Percentiles rank a stretch among this genome's conserved stretches.
These are phyloP conservation scores for Polypterus bichir DNA, from an alignment of 2,113 vertebrate genomes.

Conservation along the genomic window DNA sequence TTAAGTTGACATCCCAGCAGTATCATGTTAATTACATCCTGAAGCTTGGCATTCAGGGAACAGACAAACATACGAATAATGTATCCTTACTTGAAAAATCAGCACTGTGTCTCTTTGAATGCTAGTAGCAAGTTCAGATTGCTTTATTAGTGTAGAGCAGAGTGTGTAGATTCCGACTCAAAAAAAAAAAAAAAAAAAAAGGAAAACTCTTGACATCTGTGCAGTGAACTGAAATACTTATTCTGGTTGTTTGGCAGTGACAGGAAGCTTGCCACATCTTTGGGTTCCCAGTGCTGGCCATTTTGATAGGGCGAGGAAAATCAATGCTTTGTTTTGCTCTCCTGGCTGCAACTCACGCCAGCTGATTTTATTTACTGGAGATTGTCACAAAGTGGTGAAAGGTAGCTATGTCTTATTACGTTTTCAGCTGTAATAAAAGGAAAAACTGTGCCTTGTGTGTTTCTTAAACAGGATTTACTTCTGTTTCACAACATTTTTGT, in stretches of 20 bases:
- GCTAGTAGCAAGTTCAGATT: too few species aligned
- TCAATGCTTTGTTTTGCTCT: background rate
- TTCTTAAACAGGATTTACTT: slow-evolving; percentile 13
- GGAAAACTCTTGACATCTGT: too few species aligned
- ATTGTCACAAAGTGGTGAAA: slow-evolving; percentile 3
- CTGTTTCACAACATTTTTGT: background rate
- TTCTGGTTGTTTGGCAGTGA: background rate
- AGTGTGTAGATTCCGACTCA: too few species aligned
- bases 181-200: too few species aligned
- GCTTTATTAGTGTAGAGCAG: too few species aligned
- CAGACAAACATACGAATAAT: too few species aligned
- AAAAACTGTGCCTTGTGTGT: background rate
- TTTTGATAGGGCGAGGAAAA: background rate
- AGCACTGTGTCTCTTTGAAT: too few species aligned
- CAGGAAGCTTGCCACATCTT: background rate
- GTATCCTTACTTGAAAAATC: too few species aligned
- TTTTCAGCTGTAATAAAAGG: background rate
- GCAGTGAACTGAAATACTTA: too few species aligned
- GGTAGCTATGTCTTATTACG: background rate
- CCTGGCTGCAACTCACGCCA: slow-evolving; percentile 5
- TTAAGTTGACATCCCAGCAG: too few species aligned
- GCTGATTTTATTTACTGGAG: slow-evolving; percentile 4
- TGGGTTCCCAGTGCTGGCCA: slow-evolving; percentile 1
- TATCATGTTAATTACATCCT: too few species aligned
- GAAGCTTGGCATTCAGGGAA: too few species aligned